A percentile compares a stretch with the other conserved stretches of the same genome.
These are phyloP conservation scores for Syrrhaptes paradoxus DNA, from an alignment of 2,113 vertebrate genomes.

Conservation along the genomic window DNA sequence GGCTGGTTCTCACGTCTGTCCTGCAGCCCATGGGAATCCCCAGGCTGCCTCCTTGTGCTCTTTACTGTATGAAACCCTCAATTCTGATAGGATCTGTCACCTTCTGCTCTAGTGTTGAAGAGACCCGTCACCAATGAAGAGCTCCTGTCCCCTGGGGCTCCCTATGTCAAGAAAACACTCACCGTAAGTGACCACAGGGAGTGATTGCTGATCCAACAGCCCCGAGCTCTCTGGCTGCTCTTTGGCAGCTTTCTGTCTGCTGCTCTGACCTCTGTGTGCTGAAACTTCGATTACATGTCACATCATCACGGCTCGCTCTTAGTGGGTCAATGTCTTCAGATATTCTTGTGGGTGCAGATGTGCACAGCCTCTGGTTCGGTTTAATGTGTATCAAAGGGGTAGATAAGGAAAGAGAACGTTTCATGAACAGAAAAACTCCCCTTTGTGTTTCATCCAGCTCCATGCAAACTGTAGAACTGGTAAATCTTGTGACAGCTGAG, in stretches of 20 bases:
- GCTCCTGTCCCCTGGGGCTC: slow-evolving; percentile 81
- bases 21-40: not conserved
- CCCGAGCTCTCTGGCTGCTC: not conserved
- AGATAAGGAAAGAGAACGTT: not conserved
- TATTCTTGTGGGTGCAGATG: not conserved
- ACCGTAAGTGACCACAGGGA: slow-evolving; percentile 73
- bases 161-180: slow-evolving; percentile 81
- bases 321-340: not conserved
- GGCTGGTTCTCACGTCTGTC: not conserved
- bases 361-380: not conserved
- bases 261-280: not conserved
- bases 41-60: not conserved
- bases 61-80: not conserved
- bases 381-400: not conserved
- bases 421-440: not conserved
- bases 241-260: not conserved
- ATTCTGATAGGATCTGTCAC: slow-evolving; percentile 31
- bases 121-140: slow-evolving; percentile 81
- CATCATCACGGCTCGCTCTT: not conserved
- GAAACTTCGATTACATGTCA: not conserved
- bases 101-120: slow-evolving; percentile 77
- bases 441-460: not conserved
- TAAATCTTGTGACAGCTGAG: not conserved
- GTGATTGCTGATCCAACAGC: not conserved
- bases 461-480: not conserved